A percentile compares a stretch with the other conserved stretches of the same genome.
These are phyloP conservation scores for Drosophila ohnishii DNA, from an alignment of 1,140 invertebrate species.

Conservation along the genomic window DNA sequence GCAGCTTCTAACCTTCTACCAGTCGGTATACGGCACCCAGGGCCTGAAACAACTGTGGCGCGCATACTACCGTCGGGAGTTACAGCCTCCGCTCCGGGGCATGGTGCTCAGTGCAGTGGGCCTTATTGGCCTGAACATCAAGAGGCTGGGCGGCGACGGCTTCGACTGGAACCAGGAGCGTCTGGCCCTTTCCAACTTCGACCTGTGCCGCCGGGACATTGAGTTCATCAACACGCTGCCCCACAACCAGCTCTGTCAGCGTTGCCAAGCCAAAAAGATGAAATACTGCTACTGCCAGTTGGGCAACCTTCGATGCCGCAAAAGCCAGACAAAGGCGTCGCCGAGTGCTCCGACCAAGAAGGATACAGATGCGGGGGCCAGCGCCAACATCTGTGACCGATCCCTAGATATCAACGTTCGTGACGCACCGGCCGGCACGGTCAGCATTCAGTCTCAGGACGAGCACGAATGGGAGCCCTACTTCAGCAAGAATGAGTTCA, in stretches of 20 bases:
- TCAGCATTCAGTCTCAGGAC: conserved; percentile 78
- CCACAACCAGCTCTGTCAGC: conserved; percentile 83
- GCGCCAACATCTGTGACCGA: conserved; percentile 49
- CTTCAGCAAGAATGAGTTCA: conserved; percentile 90
- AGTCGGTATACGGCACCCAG: conserved; percentile 86
- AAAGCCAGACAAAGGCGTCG: conserved; percentile 81
- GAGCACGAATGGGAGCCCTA: conserved; percentile 89
- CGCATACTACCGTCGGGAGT: conserved; percentile 83
- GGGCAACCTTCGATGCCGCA: conserved; percentile 85
- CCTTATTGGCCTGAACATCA: conserved; percentile 66
- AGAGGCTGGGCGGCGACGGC: conserved; percentile 44
- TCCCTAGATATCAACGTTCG: conserved; percentile 33
- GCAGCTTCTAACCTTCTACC: conserved; percentile 86
- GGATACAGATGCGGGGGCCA: conserved; percentile 22
- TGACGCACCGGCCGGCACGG: conserved; percentile 67
- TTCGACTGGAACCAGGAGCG: conserved; percentile 78
- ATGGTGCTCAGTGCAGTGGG: conserved; percentile 73
- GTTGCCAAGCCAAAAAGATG: conserved; percentile 84
- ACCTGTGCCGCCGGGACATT: conserved; percentile 66
- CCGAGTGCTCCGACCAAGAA: conserved; percentile 42
- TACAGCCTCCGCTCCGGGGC: conserved; percentile 68
- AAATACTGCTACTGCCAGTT: conserved; percentile 86
- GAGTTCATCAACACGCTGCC: conserved; percentile 71
- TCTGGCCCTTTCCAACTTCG: conserved; percentile 66
- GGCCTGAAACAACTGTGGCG: conserved; percentile 85